Evolutionary conservation across 2,113 vertebrate genomes (phyloP).

Genomic region (Sebastes schlegelii): DNA sequence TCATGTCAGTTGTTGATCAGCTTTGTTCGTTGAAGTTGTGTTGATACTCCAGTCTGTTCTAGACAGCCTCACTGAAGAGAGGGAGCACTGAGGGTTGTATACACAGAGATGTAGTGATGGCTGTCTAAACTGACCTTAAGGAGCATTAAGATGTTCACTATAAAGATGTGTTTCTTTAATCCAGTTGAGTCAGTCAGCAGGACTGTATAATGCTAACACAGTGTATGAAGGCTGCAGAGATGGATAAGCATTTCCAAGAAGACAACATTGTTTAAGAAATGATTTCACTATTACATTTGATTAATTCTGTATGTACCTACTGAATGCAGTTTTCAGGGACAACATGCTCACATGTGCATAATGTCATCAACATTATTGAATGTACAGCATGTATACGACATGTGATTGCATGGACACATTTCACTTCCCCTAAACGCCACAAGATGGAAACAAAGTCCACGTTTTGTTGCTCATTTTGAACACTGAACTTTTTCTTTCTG

Average conservation of each 20-base stretch:
- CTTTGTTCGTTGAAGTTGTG: background rate
- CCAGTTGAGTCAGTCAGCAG: too few species aligned
- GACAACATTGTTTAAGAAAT: background rate
- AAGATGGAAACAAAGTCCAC: conserved; percentile 1
- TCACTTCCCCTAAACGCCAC: background rate
- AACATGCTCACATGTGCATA: background rate
- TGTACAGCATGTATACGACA: background rate
- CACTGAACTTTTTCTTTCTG: too few species aligned
- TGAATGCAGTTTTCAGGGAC: background rate
- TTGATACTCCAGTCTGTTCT: background rate
- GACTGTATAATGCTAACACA: too few species aligned
- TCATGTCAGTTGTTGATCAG: background rate
- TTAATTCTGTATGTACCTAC: background rate
- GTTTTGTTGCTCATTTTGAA: background rate
- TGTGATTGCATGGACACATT: background rate
- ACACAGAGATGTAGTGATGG: background rate
- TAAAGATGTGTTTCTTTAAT: too few species aligned
- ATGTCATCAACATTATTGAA: background rate
- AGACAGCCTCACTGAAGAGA: background rate
- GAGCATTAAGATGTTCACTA: too few species aligned
- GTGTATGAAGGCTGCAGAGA: too few species aligned
- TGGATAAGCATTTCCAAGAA: too few species aligned
- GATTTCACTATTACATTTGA: background rate
- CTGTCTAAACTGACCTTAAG: too few species aligned
- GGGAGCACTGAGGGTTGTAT: background rate